Evolutionary conservation across 92 coral and sea anemone genomes (phyloP).

Genomic region (Porites divaricata): DNA sequence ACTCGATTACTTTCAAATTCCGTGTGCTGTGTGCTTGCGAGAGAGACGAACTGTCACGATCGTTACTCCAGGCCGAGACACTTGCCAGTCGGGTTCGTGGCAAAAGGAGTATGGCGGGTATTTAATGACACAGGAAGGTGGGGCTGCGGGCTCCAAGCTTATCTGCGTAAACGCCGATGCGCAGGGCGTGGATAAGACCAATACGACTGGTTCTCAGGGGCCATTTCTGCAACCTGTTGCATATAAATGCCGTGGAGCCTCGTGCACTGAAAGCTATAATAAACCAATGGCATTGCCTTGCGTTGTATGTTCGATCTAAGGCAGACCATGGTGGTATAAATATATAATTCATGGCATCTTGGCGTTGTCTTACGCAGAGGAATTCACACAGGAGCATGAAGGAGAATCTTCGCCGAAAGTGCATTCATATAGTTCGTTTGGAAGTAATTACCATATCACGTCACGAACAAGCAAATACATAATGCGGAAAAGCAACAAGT

Average conservation of each 20-base stretch:
- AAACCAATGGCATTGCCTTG: slow-evolving; percentile 71
- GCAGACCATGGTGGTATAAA: background rate
- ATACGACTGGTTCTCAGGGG: slow-evolving; percentile 20
- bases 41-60: slow-evolving; percentile 32
- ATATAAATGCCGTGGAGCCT: slow-evolving; percentile 64
- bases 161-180: slow-evolving; percentile 81
- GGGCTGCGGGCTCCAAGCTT: slow-evolving; percentile 64
- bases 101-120: slow-evolving; percentile 69
- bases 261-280: slow-evolving; percentile 36
- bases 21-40: slow-evolving; percentile 32
- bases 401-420: background rate
- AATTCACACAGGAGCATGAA: background rate
- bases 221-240: slow-evolving; percentile 73
- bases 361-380: background rate
- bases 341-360: background rate
- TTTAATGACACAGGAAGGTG: slow-evolving; percentile 74
- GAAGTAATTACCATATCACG: background rate
- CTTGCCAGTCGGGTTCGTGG: slow-evolving; percentile 56
- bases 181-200: slow-evolving; percentile 44
- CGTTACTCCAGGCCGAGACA: slow-evolving; percentile 58
- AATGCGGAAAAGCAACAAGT: background rate
- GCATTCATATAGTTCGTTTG: background rate
- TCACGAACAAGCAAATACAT: background rate
- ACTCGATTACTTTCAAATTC: slow-evolving; percentile 25
- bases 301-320: slow-evolving; percentile 76